Evolutionary conservation across 2,113 vertebrate species (phyloP).

Genomic region (Hippocampus barbouri): DNA sequence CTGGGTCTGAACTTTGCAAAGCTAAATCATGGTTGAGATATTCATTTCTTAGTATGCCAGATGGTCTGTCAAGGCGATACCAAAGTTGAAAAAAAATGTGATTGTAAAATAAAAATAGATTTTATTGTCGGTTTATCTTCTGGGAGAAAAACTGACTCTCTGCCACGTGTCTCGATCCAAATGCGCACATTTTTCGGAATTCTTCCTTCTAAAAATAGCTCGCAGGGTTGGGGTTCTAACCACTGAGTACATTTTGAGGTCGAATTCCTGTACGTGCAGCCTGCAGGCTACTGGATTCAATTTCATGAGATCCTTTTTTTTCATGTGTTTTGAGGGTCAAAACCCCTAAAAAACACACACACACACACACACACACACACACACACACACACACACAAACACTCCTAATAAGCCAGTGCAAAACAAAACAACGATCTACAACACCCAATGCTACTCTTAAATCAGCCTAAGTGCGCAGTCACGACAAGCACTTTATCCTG

Average conservation of each 20-base stretch:
- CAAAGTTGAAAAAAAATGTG: conserved; percentile 42
- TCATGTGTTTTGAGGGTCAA: conserved; percentile 33
- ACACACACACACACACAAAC: neutral
- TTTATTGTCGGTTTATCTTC: conserved; percentile 49
- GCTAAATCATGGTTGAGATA: conserved; percentile 27
- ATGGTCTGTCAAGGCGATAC: conserved; percentile 33
- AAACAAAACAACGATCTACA: neutral
- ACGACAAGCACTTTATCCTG: too few relatives aligned
- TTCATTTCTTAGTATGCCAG: conserved; percentile 31
- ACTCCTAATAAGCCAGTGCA: conserved; percentile 24
- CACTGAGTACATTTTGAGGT: conserved; percentile 69
- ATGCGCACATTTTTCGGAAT: conserved; percentile 63
- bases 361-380: conserved; percentile 14
- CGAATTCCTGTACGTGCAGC: conserved; percentile 51
- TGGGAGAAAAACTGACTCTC: conserved; percentile 40
- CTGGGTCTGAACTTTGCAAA: conserved; percentile 32
- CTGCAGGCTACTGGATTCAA: conserved; percentile 47
- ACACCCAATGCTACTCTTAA: too few relatives aligned
- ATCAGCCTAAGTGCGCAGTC: too few relatives aligned
- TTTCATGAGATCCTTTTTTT: conserved; percentile 40
- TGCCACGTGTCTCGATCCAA: conserved; percentile 39
- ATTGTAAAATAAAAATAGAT: conserved; percentile 50
- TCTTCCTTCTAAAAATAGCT: conserved; percentile 68
- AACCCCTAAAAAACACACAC: neutral
- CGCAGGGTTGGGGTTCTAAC: conserved; percentile 55